phyloP scores from a whole-genome alignment of 2,113 vertebrate genomes.

The Dasyornis broadbenti region DNA sequence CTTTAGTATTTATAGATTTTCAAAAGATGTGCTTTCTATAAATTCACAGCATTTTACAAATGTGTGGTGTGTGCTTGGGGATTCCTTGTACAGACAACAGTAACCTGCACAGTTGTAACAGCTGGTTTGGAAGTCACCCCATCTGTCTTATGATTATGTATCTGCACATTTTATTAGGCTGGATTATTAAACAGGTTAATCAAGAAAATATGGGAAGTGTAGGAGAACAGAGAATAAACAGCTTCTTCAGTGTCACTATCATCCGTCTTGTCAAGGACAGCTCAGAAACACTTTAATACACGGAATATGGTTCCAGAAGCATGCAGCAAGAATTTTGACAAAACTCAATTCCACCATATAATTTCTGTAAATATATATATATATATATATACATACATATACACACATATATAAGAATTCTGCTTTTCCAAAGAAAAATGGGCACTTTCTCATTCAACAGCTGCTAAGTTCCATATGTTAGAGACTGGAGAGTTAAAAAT shows the following conservation, averaged over 20 bases:
- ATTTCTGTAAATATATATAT: neutral
- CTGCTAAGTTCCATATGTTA: neutral
- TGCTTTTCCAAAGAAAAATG: neutral
- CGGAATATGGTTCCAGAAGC: neutral
- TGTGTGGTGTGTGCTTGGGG: neutral
- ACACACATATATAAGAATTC: neutral
- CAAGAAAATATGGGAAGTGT: neutral
- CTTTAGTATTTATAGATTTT: neutral
- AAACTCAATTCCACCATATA: neutral
- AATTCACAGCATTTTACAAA: neutral
- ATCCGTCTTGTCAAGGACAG: neutral
- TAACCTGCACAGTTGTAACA: neutral
- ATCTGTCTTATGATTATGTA: neutral
- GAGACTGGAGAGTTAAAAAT: neutral
- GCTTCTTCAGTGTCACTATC: neutral
- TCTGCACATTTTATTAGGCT: neutral
- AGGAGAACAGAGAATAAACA: neutral
- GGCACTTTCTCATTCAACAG: neutral
- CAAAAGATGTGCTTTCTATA: neutral
- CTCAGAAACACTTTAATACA: neutral
- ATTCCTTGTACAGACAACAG: neutral
- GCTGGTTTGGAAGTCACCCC: neutral
- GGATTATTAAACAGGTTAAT: constrained; percentile 35
- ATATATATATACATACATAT: neutral
- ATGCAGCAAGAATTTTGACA: neutral